A percentile compares a stretch with the other conserved stretches of the same genome.
phyloP scores from a whole-genome alignment of 2,797 vertebrate genomes.

The Malurus leucopterus region DNA sequence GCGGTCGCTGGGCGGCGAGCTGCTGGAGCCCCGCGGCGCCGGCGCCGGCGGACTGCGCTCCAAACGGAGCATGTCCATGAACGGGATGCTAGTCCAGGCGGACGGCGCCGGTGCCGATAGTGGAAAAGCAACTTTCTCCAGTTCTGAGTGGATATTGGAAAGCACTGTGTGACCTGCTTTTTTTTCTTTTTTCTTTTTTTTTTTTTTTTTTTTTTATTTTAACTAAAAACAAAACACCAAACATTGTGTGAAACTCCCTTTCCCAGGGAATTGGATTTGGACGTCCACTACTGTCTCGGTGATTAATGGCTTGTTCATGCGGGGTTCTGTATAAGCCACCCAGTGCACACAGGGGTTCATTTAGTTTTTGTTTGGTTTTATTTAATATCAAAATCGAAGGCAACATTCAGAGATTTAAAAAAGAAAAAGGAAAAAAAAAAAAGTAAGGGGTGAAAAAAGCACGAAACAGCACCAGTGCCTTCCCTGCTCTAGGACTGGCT shows the following conservation, averaged over 20 bases:
- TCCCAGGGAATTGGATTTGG: slow-evolving; percentile 70
- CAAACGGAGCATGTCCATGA: slow-evolving; percentile 92
- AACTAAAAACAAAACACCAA: slow-evolving; percentile 25
- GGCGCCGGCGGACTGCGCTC: slow-evolving; percentile 73
- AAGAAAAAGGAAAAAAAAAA: background rate
- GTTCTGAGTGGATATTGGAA: slow-evolving; percentile 92
- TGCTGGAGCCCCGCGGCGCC: slow-evolving; percentile 73
- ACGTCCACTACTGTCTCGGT: slow-evolving; percentile 72
- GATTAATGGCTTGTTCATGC: slow-evolving; percentile 67
- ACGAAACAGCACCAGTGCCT: slow-evolving; percentile 82
- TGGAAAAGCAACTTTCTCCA: slow-evolving; percentile 79
- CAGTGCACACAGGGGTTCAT: slow-evolving; percentile 25
- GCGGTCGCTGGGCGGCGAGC: slow-evolving; percentile 86
- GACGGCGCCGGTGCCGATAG: slow-evolving; percentile 70
- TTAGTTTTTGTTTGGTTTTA: slow-evolving; percentile 10
- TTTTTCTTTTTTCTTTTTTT: background rate
- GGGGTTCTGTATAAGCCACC: slow-evolving; percentile 53
- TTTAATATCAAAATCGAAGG: slow-evolving; percentile 36
- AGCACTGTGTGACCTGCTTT: slow-evolving; percentile 85
- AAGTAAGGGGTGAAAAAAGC: slow-evolving; percentile 50
- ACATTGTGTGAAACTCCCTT: slow-evolving; percentile 64
- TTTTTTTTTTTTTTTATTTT: slow-evolving; percentile 52
- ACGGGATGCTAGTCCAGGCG: slow-evolving; percentile 82
- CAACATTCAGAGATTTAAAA: slow-evolving; percentile 25
- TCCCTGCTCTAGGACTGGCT: slow-evolving; percentile 76